These are phyloP conservation scores for Champsocephalus esox DNA, from an alignment of 2,797 vertebrate genomes.

Conservation along the genomic window DNA sequence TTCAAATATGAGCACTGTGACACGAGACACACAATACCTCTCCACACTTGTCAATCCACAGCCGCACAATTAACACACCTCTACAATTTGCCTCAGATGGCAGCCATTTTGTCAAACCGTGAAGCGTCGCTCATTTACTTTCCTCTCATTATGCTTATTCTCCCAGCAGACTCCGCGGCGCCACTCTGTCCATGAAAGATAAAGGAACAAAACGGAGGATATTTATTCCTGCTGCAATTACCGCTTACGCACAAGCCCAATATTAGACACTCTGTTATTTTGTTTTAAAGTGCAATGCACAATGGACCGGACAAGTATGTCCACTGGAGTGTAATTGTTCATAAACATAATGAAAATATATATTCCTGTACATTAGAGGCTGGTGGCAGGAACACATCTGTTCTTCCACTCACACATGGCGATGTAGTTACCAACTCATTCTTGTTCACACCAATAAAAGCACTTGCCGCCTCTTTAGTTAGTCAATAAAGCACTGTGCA, in stretches of 20 bases:
- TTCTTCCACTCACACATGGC: background rate
- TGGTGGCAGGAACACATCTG: slow-evolving; percentile 11
- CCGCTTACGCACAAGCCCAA: slow-evolving; percentile 34
- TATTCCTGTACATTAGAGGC: slow-evolving; percentile 38
- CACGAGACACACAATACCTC: slow-evolving; percentile 15
- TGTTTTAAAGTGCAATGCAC: slow-evolving; percentile 34
- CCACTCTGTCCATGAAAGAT: slow-evolving; percentile 70
- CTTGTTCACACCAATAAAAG: slow-evolving; percentile 42
- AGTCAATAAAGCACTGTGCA: slow-evolving; percentile 58
- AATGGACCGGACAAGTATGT: slow-evolving; percentile 41
- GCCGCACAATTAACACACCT: slow-evolving; percentile 27
- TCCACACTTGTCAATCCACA: slow-evolving; percentile 40
- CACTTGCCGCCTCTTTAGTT: slow-evolving; percentile 27
- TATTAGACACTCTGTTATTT: slow-evolving; percentile 58
- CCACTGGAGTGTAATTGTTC: slow-evolving; percentile 39
- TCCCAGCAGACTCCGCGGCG: slow-evolving; percentile 46
- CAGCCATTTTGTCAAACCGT: slow-evolving; percentile 68
- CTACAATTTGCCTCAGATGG: slow-evolving; percentile 56
- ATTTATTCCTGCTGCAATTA: slow-evolving; percentile 69
- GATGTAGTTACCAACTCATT: slow-evolving; percentile 10
- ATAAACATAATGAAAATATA: slow-evolving; percentile 37
- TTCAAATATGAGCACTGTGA: background rate
- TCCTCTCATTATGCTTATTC: slow-evolving; percentile 71
- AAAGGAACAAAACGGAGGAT: slow-evolving; percentile 64
- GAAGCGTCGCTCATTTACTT: slow-evolving; percentile 60